A percentile compares a stretch with the other conserved stretches of the same genome.
phyloP scores from a whole-genome alignment of 2,888 invertebrate species.

The Habrosyne pyritoides region DNA sequence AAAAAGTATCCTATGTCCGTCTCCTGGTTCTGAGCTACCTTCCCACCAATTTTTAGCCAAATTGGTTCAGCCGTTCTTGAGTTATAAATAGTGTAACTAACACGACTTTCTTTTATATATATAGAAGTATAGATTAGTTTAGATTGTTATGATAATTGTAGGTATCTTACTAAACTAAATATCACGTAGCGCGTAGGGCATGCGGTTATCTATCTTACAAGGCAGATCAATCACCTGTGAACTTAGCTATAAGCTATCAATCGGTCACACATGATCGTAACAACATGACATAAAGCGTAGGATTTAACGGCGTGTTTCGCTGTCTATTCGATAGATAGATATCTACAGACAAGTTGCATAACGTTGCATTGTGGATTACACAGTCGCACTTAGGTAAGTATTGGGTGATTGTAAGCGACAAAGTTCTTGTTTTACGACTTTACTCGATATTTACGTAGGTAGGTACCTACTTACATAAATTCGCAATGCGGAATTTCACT shows the following conservation, averaged over 20 bases:
- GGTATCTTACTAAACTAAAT: constrained; percentile 19
- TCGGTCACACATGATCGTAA: constrained; percentile 51
- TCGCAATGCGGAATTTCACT: constrained; percentile 5
- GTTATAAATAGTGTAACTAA: too few relatives aligned
- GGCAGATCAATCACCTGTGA: constrained; percentile 62
- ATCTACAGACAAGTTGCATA: constrained; percentile 19
- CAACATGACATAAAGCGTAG: constrained; percentile 45
- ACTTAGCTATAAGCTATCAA: constrained; percentile 47
- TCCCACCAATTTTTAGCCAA: too few relatives aligned
- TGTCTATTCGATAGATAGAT: constrained; percentile 15
- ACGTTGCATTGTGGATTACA: constrained; percentile 16
- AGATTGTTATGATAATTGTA: constrained; percentile 11
- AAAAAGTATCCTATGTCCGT: too few relatives aligned
- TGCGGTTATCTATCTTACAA: constrained; percentile 34
- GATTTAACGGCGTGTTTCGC: constrained; percentile 35
- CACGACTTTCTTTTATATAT: too few relatives aligned
- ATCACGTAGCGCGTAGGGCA: constrained; percentile 11
- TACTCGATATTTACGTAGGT: constrained; percentile 7
- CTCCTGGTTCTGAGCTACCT: too few relatives aligned
- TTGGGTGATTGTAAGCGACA: constrained; percentile 5
- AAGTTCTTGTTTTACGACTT: constrained; percentile 4
- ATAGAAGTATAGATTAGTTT: too few relatives aligned
- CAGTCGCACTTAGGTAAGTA: constrained; percentile 8
- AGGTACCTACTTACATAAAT: constrained; percentile 6
- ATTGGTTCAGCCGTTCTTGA: too few relatives aligned